A percentile compares a stretch with the other conserved stretches of the same genome.
phyloP scores from a whole-genome alignment of 2,113 vertebrate genomes.

The Gnathonemus longibarbis region DNA sequence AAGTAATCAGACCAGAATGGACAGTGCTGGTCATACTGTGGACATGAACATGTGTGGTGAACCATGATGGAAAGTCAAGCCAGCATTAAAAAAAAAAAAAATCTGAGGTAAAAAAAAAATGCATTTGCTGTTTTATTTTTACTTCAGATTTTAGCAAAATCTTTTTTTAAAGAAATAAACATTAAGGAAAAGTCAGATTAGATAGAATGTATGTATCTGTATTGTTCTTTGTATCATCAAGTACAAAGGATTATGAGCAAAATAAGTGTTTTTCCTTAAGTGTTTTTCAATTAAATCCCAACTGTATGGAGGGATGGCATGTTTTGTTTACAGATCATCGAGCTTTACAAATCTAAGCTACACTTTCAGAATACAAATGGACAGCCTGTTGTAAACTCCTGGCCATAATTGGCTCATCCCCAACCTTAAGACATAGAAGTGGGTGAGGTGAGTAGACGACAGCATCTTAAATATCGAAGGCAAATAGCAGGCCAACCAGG shows the following conservation, averaged over 20 bases:
- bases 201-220: background rate
- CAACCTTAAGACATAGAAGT: slow-evolving; percentile 50
- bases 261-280: background rate
- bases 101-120: background rate
- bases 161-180: background rate
- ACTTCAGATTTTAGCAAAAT: background rate
- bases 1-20: slow-evolving; percentile 8
- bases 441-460: slow-evolving; percentile 46
- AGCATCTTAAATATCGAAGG: slow-evolving; percentile 45
- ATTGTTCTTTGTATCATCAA: background rate
- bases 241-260: background rate
- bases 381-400: slow-evolving; percentile 6
- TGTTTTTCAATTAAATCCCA: background rate
- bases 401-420: slow-evolving; percentile 27
- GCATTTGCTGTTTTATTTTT: background rate
- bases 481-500: slow-evolving; percentile 58
- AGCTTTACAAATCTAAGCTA: slow-evolving; percentile 36
- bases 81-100: background rate
- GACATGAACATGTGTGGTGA: background rate
- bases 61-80: background rate
- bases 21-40: background rate
- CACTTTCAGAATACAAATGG: slow-evolving; percentile 25
- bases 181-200: background rate
- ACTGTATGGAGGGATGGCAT: background rate
- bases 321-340: slow-evolving; percentile 37